Percentiles rank a stretch among this genome's conserved stretches.
Evolutionary conservation across 2,113 vertebrate species (phyloP).

Genomic region (Tragelaphus strepsiceros): DNA sequence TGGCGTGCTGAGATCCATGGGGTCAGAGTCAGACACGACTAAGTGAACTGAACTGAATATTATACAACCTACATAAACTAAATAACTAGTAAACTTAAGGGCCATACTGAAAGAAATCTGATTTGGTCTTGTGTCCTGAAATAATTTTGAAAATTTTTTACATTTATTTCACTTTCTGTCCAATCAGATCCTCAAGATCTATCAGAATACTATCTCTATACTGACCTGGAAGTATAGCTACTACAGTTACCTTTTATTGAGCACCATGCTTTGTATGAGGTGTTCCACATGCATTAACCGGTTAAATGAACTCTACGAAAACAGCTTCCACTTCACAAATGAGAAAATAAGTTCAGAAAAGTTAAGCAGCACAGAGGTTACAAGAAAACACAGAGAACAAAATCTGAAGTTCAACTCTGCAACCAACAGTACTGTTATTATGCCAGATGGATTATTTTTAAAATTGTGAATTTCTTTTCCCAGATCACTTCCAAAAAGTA

Average conservation of each 20-base stretch:
- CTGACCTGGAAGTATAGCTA: background rate
- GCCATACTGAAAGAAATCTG: background rate
- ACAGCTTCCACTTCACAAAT: background rate
- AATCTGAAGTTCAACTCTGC: background rate
- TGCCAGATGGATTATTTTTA: background rate
- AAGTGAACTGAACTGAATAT: background rate
- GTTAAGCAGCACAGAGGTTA: background rate
- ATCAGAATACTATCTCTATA: background rate
- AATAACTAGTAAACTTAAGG: background rate
- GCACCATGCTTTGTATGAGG: background rate
- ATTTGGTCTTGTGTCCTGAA: background rate
- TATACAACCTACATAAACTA: background rate
- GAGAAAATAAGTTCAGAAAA: background rate
- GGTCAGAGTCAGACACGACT: background rate
- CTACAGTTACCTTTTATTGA: background rate
- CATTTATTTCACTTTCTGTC: background rate
- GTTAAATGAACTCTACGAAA: background rate
- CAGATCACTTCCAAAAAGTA: background rate
- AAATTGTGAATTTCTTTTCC: background rate
- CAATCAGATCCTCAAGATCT: background rate
- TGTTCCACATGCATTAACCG: background rate
- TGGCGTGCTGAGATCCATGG: background rate
- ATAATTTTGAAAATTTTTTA: background rate
- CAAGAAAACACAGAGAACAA: background rate
- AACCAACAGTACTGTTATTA: background rate